Evolutionary conservation across 2,888 invertebrate species (phyloP).

Genomic region (Aethes cnicana): DNA sequence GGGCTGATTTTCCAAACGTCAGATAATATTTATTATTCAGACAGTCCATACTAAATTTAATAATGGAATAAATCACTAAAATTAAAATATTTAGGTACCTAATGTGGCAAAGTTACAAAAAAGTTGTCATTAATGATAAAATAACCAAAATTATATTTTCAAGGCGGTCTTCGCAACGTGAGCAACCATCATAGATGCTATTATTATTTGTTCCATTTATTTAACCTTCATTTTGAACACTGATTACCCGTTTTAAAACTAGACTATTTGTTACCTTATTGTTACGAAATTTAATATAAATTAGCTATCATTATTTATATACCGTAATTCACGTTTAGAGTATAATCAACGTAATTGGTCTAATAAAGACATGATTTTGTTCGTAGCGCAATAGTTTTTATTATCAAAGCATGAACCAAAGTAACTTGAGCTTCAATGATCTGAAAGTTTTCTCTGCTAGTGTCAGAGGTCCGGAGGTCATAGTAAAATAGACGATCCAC

Average conservation of each 20-base stretch:
- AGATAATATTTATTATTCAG: no score
- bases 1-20: no score
- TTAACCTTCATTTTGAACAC: slow-evolving; percentile 21
- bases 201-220: neutral
- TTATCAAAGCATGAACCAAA: slow-evolving; percentile 44
- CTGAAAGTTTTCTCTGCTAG: neutral
- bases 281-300: slow-evolving; percentile 30
- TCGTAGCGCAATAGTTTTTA: slow-evolving; percentile 51
- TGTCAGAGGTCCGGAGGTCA: slow-evolving; percentile 36
- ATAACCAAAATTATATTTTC: neutral
- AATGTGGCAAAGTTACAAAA: no score
- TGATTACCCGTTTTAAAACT: slow-evolving; percentile 17
- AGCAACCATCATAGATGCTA: slow-evolving; percentile 5
- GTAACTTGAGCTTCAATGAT: slow-evolving; percentile 39
- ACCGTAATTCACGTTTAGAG: slow-evolving; percentile 41
- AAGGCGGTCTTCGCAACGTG: neutral
- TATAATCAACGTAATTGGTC: slow-evolving; percentile 60
- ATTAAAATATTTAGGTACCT: no score
- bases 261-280: slow-evolving; percentile 9
- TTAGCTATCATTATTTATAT: slow-evolving; percentile 31
- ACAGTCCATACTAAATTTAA: no score
- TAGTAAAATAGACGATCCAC: slow-evolving; percentile 43
- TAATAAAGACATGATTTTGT: slow-evolving; percentile 69
- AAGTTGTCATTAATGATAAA: neutral
- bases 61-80: no score